A percentile compares a stretch with the other conserved stretches of the same genome.
phyloP scores from a whole-genome alignment of 2,113 vertebrate genomes.

The Grammomys surdaster region DNA sequence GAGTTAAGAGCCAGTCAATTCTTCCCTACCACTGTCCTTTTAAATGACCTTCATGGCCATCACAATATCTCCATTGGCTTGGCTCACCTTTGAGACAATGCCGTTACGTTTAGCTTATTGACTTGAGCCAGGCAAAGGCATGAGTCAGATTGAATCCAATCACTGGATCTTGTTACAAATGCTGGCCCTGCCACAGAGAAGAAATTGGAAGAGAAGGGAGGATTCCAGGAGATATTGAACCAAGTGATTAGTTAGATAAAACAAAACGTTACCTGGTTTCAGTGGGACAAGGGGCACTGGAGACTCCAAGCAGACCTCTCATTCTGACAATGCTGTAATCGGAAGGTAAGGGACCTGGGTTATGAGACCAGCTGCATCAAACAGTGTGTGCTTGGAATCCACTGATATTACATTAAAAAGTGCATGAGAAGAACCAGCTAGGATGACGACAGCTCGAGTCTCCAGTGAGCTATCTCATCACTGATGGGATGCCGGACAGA shows the following conservation, averaged over 20 bases:
- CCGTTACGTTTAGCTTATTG: slow-evolving; percentile 20
- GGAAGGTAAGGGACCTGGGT: not conserved
- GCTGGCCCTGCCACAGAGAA: slow-evolving; percentile 4
- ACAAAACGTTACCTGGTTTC: not conserved
- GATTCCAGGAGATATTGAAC: slow-evolving; percentile 49
- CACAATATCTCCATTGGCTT: not conserved
- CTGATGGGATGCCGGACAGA: no score
- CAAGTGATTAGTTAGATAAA: slow-evolving; percentile 16
- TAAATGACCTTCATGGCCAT: not conserved
- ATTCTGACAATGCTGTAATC: not conserved
- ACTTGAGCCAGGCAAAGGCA: slow-evolving; percentile 13
- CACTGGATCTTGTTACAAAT: slow-evolving; percentile 32
- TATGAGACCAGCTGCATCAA: not conserved
- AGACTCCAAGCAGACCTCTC: not conserved
- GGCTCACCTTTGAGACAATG: not conserved
- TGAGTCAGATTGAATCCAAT: slow-evolving; percentile 19
- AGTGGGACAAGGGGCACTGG: no score
- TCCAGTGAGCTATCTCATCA: not conserved
- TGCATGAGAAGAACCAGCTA: not conserved
- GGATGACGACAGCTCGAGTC: not conserved
- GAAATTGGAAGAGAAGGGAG: slow-evolving; percentile 38
- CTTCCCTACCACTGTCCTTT: not conserved
- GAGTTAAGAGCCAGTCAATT: not conserved
- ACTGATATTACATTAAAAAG: not conserved
- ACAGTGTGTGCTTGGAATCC: not conserved